Evolutionary conservation across 1,140 invertebrate genomes (phyloP), one percentile per base, ranked within the genome.

Genomic region (Cryptotermes secundus): DNA sequence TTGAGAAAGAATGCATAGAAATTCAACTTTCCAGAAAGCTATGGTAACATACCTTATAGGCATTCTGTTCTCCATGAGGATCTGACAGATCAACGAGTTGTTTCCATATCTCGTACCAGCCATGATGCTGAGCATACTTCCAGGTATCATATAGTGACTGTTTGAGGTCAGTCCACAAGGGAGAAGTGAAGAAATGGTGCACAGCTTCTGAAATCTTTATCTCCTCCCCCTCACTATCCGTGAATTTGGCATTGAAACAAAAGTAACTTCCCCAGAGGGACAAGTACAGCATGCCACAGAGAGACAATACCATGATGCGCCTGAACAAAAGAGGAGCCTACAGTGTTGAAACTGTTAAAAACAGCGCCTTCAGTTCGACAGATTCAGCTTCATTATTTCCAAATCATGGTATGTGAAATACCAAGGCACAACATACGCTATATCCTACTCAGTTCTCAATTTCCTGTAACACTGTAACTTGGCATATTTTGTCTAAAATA

Each of bases 201-300:
- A 98, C 86, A 0, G 97, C 97, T 89, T 98, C 97, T 83, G 96
- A 93, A 12, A 98, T 89, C 84, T 96, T 96, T 1, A 98, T 94
- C 88, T 96, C 94, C 86, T 98, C 96, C 10, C 97, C 97, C 85
- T 98, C 94, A 83, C 94, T 94, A 87, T 97, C 96, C 1, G 94
- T 95, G 26, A 99, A 91, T 79, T 93, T 95, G 24, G 96, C 96
- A 88, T 98, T 98, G 89, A 98, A 98, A 89, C 97, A 97, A 26
- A 99, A 90, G 86, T 94, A 96, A 38, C 95, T 95, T 35, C 90
- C 89, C 94, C 95, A 96, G 1, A 98, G 87, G 0, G 92, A 92
- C 0, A 94, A 86, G 87, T 97, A 98, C 0, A 99, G 86, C 9
- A 92, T 85, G 0, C 92, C 90, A 86, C 93, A 95, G 1, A 93